Conservation (phyloP, 1,140 invertebrate species). For the Apolygus lucorum region DNA sequence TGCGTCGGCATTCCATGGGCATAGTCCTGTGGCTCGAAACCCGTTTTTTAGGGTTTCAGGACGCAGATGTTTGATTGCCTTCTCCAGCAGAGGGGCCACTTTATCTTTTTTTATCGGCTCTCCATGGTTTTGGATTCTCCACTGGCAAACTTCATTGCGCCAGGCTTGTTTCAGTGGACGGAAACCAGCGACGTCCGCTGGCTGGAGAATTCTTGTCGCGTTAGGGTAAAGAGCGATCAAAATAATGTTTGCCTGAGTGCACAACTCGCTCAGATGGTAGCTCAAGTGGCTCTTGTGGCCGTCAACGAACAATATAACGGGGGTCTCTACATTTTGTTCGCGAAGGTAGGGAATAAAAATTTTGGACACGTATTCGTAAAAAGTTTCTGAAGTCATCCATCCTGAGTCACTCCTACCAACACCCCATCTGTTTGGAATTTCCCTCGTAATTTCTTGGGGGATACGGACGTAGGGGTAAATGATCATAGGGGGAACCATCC, state of each 20-base stretch:
- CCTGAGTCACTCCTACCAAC: constrained; percentile 30
- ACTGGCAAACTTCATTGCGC: constrained; percentile 34
- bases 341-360: constrained; percentile 31
- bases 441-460: constrained; percentile 14
- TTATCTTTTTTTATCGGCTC: constrained; percentile 16
- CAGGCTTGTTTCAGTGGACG: constrained; percentile 37
- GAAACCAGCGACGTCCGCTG: constrained; percentile 40
- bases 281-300: constrained; percentile 40
- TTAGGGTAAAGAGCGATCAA: constrained; percentile 41
- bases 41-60: not conserved
- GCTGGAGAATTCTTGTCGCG: constrained; percentile 41
- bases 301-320: constrained; percentile 33
- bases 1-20: not conserved
- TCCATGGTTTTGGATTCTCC: constrained; percentile 6
- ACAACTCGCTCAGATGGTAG: constrained; percentile 38
- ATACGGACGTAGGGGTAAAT: constrained; percentile 21
- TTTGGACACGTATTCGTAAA: constrained; percentile 29
- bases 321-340: constrained; percentile 25
- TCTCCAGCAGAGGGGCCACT: constrained; percentile 19
- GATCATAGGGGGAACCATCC: constrained; percentile 22
- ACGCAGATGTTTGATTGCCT: constrained; percentile 39
- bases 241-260: constrained; percentile 38
- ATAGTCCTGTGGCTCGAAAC: not conserved
- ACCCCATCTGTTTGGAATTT: constrained; percentile 30
- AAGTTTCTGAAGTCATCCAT: constrained; percentile 30